Evolutionary conservation across 2,888 invertebrate genomes (phyloP).

Genomic region (Leptothorax acervorum): DNA sequence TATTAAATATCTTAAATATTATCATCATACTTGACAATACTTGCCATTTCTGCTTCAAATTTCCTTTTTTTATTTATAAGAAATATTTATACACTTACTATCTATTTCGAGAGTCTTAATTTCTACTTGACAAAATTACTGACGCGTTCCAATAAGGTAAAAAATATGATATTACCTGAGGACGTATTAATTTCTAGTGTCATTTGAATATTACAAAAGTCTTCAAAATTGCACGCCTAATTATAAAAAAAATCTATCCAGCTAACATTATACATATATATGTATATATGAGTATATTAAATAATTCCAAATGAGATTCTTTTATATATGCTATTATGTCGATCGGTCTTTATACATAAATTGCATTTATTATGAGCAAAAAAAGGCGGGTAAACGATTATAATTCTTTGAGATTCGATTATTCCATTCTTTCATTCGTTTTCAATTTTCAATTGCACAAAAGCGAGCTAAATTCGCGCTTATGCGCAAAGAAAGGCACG

Average conservation of each 20-base stretch:
- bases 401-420: slow-evolving; percentile 35
- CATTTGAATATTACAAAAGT: slow-evolving; percentile 34
- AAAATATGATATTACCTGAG: slow-evolving; percentile 36
- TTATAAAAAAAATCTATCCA: slow-evolving; percentile 44
- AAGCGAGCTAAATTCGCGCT: slow-evolving; percentile 16
- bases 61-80: neutral
- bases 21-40: neutral
- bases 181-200: slow-evolving; percentile 28
- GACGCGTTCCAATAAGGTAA: slow-evolving; percentile 23
- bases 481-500: slow-evolving; percentile 27
- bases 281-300: slow-evolving; percentile 31
- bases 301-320: slow-evolving; percentile 38
- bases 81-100: slow-evolving; percentile 29
- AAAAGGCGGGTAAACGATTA: slow-evolving; percentile 30
- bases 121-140: slow-evolving; percentile 32
- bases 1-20: slow-evolving; percentile 2
- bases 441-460: slow-evolving; percentile 7
- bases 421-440: neutral
- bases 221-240: slow-evolving; percentile 29
- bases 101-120: slow-evolving; percentile 12
- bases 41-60: slow-evolving; percentile 12
- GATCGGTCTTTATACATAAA: slow-evolving; percentile 28
- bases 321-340: slow-evolving; percentile 30
- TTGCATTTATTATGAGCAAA: slow-evolving; percentile 24
- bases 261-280: slow-evolving; percentile 16